Conservation (phyloP, 2,888 invertebrate genomes). For the Ichneumoninae sp. region DNA sequence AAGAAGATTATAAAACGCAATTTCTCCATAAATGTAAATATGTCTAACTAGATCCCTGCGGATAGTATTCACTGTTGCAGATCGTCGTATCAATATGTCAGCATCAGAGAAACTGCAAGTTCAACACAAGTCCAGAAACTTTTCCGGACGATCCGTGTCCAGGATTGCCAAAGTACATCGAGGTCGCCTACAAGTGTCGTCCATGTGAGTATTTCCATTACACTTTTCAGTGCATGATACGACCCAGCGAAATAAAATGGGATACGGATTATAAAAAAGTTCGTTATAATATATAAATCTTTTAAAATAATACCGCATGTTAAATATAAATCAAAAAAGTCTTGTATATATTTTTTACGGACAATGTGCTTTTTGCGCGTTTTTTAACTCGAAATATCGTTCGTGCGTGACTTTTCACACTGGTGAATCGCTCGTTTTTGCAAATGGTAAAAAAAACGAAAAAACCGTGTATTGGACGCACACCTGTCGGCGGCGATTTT, state of each 20-base stretch:
- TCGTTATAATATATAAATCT: too few species aligned
- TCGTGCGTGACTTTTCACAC: slow-evolving; percentile 1
- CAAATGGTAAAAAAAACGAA: slow-evolving; percentile 36
- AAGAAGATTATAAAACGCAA: not conserved
- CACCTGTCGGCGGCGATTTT: slow-evolving; percentile 43
- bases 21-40: not conserved
- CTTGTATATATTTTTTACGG: not conserved
- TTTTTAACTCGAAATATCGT: slow-evolving; percentile 1
- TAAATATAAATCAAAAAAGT: too few species aligned
- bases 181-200: slow-evolving; percentile 98
- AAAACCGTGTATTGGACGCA: slow-evolving; percentile 4
- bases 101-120: slow-evolving; percentile 95
- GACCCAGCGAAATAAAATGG: not conserved
- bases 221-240: not conserved
- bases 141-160: slow-evolving; percentile 97
- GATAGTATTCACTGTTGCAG: slow-evolving; percentile 95
- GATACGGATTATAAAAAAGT: too few species aligned
- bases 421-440: slow-evolving; percentile 20
- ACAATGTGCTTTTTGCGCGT: not conserved
- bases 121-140: slow-evolving; percentile 94
- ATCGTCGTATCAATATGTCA: slow-evolving; percentile 97
- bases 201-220: slow-evolving; percentile 91
- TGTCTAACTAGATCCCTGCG: slow-evolving; percentile 32
- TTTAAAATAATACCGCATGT: too few species aligned
- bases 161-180: slow-evolving; percentile 95